Conservation (phyloP, 2,888 invertebrate species). For the Netelia inedita region DNA sequence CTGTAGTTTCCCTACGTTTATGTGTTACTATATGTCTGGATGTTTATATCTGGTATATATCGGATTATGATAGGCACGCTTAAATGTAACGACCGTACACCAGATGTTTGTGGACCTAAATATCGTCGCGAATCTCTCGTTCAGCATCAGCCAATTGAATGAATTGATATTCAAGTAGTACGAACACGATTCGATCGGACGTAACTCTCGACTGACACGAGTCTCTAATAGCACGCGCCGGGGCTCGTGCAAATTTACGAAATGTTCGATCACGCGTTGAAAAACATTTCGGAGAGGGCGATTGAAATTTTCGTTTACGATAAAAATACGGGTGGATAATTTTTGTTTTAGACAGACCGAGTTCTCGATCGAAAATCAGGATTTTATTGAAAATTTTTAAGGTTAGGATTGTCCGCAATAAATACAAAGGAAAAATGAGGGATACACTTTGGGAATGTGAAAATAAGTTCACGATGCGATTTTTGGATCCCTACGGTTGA, state of each 20-base stretch:
- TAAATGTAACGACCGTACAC: constrained; percentile 23
- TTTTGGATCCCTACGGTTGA: too few relatives aligned
- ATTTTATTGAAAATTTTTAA: background rate
- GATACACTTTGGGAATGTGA: too few relatives aligned
- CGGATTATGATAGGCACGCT: constrained; percentile 7
- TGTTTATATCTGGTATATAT: background rate
- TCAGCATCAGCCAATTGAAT: background rate
- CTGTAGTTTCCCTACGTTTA: background rate
- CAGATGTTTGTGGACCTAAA: constrained; percentile 30
- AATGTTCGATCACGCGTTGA: too few relatives aligned
- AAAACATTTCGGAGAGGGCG: background rate
- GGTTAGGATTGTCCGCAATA: background rate
- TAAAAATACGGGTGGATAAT: background rate
- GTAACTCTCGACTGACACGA: background rate
- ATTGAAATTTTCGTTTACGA: background rate
- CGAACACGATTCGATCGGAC: background rate
- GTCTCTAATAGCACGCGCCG: background rate
- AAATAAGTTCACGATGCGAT: too few relatives aligned
- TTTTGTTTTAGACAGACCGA: background rate
- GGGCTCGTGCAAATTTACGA: too few relatives aligned
- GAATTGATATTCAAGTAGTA: constrained; percentile 40
- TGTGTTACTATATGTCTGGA: background rate
- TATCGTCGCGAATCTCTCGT: background rate
- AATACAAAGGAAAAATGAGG: too few relatives aligned
- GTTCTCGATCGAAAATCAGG: too few relatives aligned